Evolutionary conservation across 2,797 vertebrate genomes (phyloP).

Genomic region (Phylloscopus collybita): DNA sequence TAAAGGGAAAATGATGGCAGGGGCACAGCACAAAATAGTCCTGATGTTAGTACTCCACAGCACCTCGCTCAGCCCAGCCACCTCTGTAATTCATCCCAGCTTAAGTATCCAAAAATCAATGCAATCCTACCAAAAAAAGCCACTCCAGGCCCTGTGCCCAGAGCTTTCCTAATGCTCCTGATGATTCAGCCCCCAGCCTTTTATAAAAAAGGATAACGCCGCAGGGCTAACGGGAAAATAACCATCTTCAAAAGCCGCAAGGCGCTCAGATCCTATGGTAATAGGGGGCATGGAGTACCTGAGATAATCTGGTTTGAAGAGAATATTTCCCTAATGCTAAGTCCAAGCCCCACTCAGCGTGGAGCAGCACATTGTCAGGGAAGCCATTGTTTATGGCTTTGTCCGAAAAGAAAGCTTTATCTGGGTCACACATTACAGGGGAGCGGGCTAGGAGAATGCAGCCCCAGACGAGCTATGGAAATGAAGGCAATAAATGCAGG

Average conservation of each 20-base stretch:
- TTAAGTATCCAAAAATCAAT: not conserved
- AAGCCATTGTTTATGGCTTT: conserved; percentile 34
- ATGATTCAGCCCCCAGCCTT: not conserved
- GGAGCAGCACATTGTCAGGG: conserved; percentile 8
- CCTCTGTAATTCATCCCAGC: not conserved
- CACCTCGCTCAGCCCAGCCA: not conserved
- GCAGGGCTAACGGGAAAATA: not conserved
- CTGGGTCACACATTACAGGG: conserved; percentile 55
- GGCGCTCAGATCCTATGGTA: not conserved
- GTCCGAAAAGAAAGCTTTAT: conserved; percentile 44
- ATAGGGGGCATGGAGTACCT: conserved; percentile 16
- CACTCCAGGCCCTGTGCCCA: not conserved
- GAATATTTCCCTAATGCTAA: not conserved
- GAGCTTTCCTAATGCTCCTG: not conserved
- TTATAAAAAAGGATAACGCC: not conserved
- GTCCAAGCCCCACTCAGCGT: not conserved
- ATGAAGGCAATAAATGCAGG: conserved; percentile 47
- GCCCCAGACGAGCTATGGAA: not conserved
- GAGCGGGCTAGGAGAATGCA: not conserved
- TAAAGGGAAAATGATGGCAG: not conserved
- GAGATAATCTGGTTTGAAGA: not conserved
- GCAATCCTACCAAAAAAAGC: not conserved
- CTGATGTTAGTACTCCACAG: not conserved
- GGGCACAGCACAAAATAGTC: not conserved
- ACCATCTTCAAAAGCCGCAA: not conserved